phyloP scores from a whole-genome alignment of 2,113 vertebrate species.

The Morone chrysops region DNA sequence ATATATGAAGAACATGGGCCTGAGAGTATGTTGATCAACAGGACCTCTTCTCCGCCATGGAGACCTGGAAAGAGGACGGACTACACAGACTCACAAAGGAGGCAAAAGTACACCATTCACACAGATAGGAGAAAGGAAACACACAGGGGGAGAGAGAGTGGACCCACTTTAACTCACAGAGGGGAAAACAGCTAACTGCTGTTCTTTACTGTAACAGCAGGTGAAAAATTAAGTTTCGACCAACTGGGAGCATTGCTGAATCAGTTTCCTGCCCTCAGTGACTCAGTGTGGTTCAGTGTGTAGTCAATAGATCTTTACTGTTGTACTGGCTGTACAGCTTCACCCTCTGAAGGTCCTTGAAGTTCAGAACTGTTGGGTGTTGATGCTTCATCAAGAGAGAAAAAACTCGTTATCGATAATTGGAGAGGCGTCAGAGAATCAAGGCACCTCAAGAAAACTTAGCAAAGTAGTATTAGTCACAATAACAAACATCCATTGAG shows the following conservation, averaged over 20 bases:
- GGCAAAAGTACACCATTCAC: neutral
- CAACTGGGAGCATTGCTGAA: neutral
- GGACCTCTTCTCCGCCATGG: neutral
- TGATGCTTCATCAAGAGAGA: constrained; percentile 15
- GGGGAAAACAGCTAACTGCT: neutral
- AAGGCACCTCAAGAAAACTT: constrained; percentile 52
- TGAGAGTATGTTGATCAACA: neutral
- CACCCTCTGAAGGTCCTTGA: constrained; percentile 36
- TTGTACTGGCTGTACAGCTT: neutral
- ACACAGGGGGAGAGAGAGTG: neutral
- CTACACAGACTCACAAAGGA: neutral
- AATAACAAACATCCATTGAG: constrained; percentile 64
- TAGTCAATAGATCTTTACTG: neutral
- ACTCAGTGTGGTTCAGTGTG: neutral
- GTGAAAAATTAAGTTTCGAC: neutral
- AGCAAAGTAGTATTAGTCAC: constrained; percentile 66
- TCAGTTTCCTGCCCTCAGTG: neutral
- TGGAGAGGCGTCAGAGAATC: constrained; percentile 50
- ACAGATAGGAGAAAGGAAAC: neutral
- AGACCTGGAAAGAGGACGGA: neutral
- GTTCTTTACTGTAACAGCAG: neutral
- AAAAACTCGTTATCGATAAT: constrained; percentile 43
- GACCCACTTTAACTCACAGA: neutral
- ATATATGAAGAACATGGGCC: neutral
- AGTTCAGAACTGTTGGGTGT: constrained; percentile 20